Base-by-base conservation (phyloP, 2,888 invertebrate species). In the Nezara viridula region DNA sequence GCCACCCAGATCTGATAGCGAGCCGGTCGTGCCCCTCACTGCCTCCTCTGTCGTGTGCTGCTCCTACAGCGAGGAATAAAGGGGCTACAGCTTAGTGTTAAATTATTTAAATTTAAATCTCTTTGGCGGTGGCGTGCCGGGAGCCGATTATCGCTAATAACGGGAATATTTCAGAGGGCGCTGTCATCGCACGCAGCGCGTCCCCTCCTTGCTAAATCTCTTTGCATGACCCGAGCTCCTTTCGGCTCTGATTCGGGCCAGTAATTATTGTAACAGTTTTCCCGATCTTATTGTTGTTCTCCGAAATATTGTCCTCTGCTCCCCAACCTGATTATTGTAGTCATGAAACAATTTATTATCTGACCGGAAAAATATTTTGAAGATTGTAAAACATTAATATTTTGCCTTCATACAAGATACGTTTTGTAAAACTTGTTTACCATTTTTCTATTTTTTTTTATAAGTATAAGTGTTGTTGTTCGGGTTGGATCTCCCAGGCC, bases 51-150 rank as follows among this genome's bases (percentile, higher is more conserved):
- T 44, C 81, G 44, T 37, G 73, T 32, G 37, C 40, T 24, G 44
- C n/a, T 81, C 81, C 40, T 5, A 21, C 77, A 81, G 21, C 12
- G 44, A 81, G 81, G n/a, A n/a, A 81, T 24, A n/a, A 16, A 81
- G n/a, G 5, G 10, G 37, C 32, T 21, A 2, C 7, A 7, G 66
- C 66, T 81, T 44, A 81, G 44, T 81, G 81, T 81, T 81, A 81
- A 44, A 81, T 81, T 81, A 81, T 81, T 81, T 81, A 81, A 81
- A 81, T 81, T 81, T 81, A 81, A 81, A 81, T 81, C 44, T 81
- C 44, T 47, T 81, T 40, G 81, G 81, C 44, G 10, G n/a, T 81
- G n/a, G 81, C 81, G 81, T 81, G 81, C 81, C 40, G 81, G 44
- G 2, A 10, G 40, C 44, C 44, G 81, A 81, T 81, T 81, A 81